phyloP scores from a whole-genome alignment of 2,113 vertebrate species.

The Camelus dromedarius region DNA sequence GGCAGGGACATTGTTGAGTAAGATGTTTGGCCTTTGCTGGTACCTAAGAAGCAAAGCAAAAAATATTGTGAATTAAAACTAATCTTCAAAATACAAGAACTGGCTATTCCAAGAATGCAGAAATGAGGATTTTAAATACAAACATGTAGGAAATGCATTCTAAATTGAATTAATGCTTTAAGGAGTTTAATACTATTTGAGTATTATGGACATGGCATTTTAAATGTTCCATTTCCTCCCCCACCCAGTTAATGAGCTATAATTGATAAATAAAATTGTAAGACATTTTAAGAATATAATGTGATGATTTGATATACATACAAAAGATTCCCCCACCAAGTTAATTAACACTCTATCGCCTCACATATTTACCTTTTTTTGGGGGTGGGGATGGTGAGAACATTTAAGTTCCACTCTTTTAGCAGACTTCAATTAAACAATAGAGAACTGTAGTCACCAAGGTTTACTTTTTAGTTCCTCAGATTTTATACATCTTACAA shows the following conservation, averaged over 20 bases:
- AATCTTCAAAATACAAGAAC: background rate
- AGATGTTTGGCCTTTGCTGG: constrained; percentile 43
- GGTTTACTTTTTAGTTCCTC: background rate
- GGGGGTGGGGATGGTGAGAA: background rate
- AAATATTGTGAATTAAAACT: constrained; percentile 24
- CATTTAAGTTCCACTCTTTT: background rate
- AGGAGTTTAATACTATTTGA: background rate
- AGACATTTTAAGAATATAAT: background rate
- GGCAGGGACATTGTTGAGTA: constrained; percentile 60
- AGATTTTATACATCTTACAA: background rate
- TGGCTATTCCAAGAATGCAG: background rate
- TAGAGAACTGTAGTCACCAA: background rate
- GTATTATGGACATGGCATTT: background rate
- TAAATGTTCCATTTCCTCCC: background rate
- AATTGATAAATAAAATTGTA: background rate
- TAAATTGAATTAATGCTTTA: background rate
- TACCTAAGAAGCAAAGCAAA: constrained; percentile 76
- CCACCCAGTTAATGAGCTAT: background rate
- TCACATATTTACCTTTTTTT: background rate
- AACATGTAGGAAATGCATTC: background rate
- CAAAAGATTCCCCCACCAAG: background rate
- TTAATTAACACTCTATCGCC: background rate
- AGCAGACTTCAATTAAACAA: background rate
- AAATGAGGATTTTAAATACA: background rate
- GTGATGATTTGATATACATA: background rate